Evolutionary conservation across 2,888 invertebrate species (phyloP).

Genomic region (Fragum sueziense): DNA sequence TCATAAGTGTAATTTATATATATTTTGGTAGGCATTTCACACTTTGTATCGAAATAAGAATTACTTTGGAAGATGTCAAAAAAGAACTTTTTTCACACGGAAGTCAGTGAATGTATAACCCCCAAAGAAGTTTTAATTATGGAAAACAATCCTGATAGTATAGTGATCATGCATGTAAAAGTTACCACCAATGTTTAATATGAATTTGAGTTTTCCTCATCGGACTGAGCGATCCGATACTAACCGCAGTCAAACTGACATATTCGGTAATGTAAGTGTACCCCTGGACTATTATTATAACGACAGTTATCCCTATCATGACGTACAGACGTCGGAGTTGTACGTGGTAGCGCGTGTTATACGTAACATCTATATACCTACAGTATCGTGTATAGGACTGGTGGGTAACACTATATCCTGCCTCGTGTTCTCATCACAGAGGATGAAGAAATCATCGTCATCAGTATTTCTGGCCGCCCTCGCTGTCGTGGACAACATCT

Average conservation of each 20-base stretch:
- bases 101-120: too few species aligned
- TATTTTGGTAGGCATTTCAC: too few species aligned
- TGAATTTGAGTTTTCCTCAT: background rate
- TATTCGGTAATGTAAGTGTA: background rate
- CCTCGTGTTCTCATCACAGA: conserved; percentile 88
- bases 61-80: too few species aligned
- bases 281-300: background rate
- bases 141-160: too few species aligned
- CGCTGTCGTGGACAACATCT: conserved; percentile 84
- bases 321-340: background rate
- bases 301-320: background rate
- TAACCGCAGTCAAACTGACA: background rate
- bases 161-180: too few species aligned
- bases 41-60: too few species aligned
- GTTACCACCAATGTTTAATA: background rate
- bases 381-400: conserved; percentile 87
- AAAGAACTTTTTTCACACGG: too few species aligned
- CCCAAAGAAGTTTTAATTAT: too few species aligned
- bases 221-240: background rate
- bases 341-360: background rate
- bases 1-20: too few species aligned
- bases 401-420: conserved; percentile 90
- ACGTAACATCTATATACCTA: conserved; percentile 84
- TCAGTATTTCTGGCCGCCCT: conserved; percentile 90
- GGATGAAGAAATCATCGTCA: conserved; percentile 88